Base-by-base conservation (phyloP, 1,140 invertebrate species). In the Drosophila pruinosa region DNA sequence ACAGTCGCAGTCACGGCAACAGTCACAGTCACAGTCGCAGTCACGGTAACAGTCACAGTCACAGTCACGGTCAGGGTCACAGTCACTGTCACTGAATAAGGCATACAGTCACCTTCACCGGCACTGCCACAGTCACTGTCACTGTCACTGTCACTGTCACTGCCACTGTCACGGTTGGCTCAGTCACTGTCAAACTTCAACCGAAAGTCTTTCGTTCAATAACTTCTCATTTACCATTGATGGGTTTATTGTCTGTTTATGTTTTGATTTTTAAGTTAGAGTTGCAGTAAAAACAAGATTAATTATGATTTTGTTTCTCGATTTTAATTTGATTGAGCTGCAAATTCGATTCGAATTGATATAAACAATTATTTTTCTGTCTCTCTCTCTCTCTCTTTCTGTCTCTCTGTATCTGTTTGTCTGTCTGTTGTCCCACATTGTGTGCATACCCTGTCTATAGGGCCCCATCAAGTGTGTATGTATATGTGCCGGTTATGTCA, bases 401-500 rank as follows among this genome's bases (percentile, higher is more conserved):
- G 15, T 28, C 28, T 58, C 2, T 28, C 4, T 59, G 17, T 36
- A 3, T n/a, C 3, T 58, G 6, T 15, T 56, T 39, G 65, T 61
- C 57, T 61, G 65, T 61, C 57, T 61, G 65, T 26, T 71, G 17
- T 41, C 22, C 22, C 26, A 31, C 2, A 41, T 21, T 19, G 39
- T 21, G 12, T 15, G n/a, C 26, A 17, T 39, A 47, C 19, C 14
- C 19, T 19, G 1, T 15, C 7, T 53, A 14, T 53, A 64, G 59
- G 41, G 59, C 6, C 26, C 31, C 31, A 48, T 38, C 48, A 26
- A 63, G 59, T 64, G 67, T 70, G 67, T 71, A 65, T 65, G 52
- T 64, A 31, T 71, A 56, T 71, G 52, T 71, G 61, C 68, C 61
- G 61, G 50, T 65, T 71, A 57, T 52, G 34, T 65, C 68, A 71